Conservation (phyloP, 2,113 vertebrate genomes). For the Stomatorhinus ivindoensis region DNA sequence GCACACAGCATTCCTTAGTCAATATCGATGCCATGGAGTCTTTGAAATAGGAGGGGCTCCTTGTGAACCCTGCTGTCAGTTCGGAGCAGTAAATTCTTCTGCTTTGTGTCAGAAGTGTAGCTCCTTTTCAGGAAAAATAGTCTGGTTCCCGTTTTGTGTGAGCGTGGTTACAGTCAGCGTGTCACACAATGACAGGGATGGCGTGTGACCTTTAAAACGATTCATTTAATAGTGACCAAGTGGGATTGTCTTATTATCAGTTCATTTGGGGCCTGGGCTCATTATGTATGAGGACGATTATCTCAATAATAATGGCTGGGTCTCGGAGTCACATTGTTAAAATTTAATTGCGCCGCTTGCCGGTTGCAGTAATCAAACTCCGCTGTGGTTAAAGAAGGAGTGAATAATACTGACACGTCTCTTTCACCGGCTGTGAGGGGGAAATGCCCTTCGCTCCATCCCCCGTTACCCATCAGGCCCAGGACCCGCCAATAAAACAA, state of each 20-base stretch:
- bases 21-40: neutral
- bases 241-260: neutral
- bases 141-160: neutral
- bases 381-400: neutral
- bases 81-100: neutral
- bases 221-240: constrained; percentile 3
- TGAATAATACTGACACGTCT: neutral
- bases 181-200: neutral
- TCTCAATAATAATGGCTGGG: neutral
- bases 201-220: neutral
- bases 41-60: neutral
- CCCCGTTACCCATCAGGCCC: neutral
- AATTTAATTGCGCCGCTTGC: neutral
- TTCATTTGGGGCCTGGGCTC: neutral
- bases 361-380: neutral
- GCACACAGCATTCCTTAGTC: neutral
- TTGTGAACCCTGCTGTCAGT: neutral
- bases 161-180: neutral
- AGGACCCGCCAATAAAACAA: neutral
- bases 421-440: neutral
- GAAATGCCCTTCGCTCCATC: neutral
- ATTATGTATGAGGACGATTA: neutral
- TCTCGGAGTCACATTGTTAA: neutral
- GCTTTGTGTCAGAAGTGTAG: neutral
- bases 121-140: neutral